These are phyloP conservation scores for Melanchra persicariae DNA, from an alignment of 2,888 invertebrate genomes.

Conservation along the genomic window DNA sequence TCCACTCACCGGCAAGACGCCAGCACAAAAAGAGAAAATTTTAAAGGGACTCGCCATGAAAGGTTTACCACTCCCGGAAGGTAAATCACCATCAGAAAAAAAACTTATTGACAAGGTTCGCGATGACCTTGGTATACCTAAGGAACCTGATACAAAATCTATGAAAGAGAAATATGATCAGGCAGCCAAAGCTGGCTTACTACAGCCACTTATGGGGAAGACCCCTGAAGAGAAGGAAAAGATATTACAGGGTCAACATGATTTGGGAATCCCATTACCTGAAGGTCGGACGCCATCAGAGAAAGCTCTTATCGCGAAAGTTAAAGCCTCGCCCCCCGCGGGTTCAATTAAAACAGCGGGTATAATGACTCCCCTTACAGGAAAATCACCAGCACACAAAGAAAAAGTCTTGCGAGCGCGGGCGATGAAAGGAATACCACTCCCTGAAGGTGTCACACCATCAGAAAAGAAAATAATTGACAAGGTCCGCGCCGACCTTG, in stretches of 20 bases:
- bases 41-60: constrained; percentile 54
- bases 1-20: constrained; percentile 53
- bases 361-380: background rate
- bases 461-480: constrained; percentile 64
- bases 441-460: constrained; percentile 46
- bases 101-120: constrained; percentile 66
- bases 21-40: constrained; percentile 58
- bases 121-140: constrained; percentile 68
- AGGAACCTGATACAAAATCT: constrained; percentile 62
- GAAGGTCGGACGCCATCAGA: constrained; percentile 40
- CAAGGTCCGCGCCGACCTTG: constrained; percentile 59
- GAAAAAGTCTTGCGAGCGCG: constrained; percentile 16
- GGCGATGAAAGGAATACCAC: constrained; percentile 51
- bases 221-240: constrained; percentile 39
- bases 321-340: background rate
- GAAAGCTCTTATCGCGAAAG: background rate
- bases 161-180: constrained; percentile 60
- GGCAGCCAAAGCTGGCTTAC: constrained; percentile 53
- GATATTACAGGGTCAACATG: constrained; percentile 4
- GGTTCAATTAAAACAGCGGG: constrained; percentile 1
- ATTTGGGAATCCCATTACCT: constrained; percentile 40
- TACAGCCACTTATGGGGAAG: constrained; percentile 35
- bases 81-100: constrained; percentile 67
- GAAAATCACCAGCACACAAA: constrained; percentile 21
- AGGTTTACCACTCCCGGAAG: constrained; percentile 66